These are phyloP conservation scores for Chymomyza costata DNA, from an alignment of 1,140 invertebrate species.

Conservation along the genomic window DNA sequence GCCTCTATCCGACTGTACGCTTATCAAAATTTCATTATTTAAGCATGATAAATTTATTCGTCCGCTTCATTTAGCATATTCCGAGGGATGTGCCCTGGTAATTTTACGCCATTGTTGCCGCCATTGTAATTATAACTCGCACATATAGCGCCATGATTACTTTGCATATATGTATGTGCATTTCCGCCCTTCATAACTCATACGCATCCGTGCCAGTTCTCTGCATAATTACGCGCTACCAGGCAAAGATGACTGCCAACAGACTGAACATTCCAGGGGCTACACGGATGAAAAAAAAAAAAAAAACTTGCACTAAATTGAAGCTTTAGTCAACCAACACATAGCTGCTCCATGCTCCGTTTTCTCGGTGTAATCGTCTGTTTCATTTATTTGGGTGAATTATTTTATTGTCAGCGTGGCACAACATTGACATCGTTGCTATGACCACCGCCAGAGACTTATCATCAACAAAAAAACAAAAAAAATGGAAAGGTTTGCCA, in stretches of 20 bases:
- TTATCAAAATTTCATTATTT: constrained; percentile 61
- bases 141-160: too few species aligned
- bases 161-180: constrained; percentile 30
- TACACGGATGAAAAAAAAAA: too few species aligned
- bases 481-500: constrained; percentile 24
- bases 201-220: constrained; percentile 14
- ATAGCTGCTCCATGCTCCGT: too few species aligned
- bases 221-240: constrained; percentile 43
- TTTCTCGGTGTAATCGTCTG: constrained; percentile 28
- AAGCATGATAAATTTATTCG: constrained; percentile 37
- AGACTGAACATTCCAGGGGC: too few species aligned
- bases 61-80: constrained; percentile 35
- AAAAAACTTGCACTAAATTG: too few species aligned
- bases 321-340: too few species aligned
- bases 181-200: constrained; percentile 28
- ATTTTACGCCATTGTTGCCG: constrained; percentile 52
- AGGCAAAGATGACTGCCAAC: too few species aligned
- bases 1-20: constrained; percentile 23
- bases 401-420: constrained; percentile 17
- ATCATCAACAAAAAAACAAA: constrained; percentile 39
- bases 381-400: constrained; percentile 27
- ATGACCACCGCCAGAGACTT: constrained; percentile 13
- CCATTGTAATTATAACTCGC: constrained; percentile 41
- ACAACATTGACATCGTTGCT: too few species aligned
- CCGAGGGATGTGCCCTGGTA: constrained; percentile 29